Percentiles rank a stretch among this genome's conserved stretches.
These are phyloP conservation scores for Apteryx mantelli DNA, from an alignment of 2,113 vertebrate genomes.

Conservation along the genomic window DNA sequence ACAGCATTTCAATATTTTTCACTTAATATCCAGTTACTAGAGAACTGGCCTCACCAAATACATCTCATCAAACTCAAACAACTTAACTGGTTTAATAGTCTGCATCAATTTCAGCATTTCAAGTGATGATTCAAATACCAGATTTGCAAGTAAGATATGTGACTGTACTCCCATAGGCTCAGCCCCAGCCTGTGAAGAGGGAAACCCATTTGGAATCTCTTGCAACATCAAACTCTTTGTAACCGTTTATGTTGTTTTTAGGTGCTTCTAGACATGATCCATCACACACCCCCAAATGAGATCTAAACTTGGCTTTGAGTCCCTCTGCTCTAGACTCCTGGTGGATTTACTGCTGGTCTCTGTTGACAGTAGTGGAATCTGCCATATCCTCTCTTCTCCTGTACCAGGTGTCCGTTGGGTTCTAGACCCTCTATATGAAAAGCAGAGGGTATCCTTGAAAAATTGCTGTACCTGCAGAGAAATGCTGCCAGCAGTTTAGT, in stretches of 20 bases:
- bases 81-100: not conserved
- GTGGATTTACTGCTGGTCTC: not conserved
- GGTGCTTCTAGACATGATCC: not conserved
- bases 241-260: not conserved
- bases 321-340: not conserved
- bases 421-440: not conserved
- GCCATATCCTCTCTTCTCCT: not conserved
- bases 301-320: not conserved
- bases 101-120: not conserved
- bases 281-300: not conserved
- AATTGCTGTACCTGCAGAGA: not conserved
- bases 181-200: rapidly evolving
- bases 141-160: not conserved
- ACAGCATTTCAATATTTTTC: slow-evolving; percentile 31
- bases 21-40: slow-evolving; percentile 33
- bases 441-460: not conserved
- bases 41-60: not conserved
- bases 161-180: not conserved
- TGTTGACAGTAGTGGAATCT: not conserved
- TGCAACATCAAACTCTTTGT: not conserved
- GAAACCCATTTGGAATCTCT: not conserved
- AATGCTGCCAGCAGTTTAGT: not conserved
- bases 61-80: not conserved
- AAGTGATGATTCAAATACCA: not conserved
- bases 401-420: not conserved